Conservation (phyloP, 35 echinoderm and acorn worm species). For the Acanthaster planci region DNA sequence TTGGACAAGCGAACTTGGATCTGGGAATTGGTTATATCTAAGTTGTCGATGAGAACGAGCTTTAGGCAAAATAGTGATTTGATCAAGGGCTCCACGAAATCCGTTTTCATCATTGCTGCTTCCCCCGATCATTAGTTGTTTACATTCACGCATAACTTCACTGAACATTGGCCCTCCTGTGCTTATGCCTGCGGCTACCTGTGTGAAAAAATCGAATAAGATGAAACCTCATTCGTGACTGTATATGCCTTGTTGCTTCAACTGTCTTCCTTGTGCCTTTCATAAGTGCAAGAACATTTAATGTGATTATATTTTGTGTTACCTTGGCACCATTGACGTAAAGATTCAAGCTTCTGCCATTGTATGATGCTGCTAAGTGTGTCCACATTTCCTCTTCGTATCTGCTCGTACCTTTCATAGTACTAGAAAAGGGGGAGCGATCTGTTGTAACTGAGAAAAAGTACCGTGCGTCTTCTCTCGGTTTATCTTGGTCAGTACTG, state of each 20-base stretch:
- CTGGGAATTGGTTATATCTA: constrained; percentile 13
- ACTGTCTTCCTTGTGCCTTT: too few relatives aligned
- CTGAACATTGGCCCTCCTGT: constrained; percentile 77
- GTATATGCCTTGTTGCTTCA: too few relatives aligned
- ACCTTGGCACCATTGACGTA: constrained; percentile 88
- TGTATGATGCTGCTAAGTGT: constrained; percentile 80
- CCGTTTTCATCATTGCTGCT: constrained; percentile 24
- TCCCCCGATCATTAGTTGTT: constrained; percentile 80
- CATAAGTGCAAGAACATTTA: too few relatives aligned
- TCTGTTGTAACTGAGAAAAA: constrained; percentile 74
- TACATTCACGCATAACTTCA: constrained; percentile 56
- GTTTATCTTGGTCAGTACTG: neutral
- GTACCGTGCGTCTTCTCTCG: constrained; percentile 42
- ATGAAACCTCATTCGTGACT: too few relatives aligned
- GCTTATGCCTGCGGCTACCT: constrained; percentile 44
- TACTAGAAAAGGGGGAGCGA: constrained; percentile 47
- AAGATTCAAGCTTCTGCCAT: constrained; percentile 64
- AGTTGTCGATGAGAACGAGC: constrained; percentile 51
- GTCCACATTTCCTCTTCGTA: constrained; percentile 76
- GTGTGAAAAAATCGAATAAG: neutral
- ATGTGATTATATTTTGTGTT: neutral
- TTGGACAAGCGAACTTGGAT: neutral
- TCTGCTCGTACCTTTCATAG: constrained; percentile 22
- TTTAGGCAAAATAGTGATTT: constrained; percentile 43
- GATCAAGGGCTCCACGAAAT: constrained; percentile 73